Evolutionary conservation across 2,888 invertebrate genomes (phyloP).

Genomic region (Frankliniella intonsa): DNA sequence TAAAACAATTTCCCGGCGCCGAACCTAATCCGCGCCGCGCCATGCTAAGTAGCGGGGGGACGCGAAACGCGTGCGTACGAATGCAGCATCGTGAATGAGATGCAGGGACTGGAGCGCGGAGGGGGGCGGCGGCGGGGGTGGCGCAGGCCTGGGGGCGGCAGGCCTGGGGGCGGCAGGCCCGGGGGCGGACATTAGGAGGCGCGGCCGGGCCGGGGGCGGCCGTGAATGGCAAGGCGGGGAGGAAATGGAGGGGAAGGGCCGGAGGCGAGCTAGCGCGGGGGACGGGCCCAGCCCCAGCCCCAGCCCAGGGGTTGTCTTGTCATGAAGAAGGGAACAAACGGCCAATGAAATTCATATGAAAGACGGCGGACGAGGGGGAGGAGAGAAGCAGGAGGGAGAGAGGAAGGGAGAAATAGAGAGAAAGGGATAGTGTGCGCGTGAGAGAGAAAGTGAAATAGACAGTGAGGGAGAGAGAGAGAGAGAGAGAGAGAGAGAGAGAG

Average conservation of each 20-base stretch:
- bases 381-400: too few relatives aligned
- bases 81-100: neutral
- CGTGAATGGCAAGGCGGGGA: neutral
- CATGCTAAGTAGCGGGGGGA: neutral
- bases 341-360: slow-evolving; percentile 27
- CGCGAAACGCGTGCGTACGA: neutral
- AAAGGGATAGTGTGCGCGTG: too few relatives aligned
- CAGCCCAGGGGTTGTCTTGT: neutral
- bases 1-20: too few relatives aligned
- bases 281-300: neutral
- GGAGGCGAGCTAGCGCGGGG: neutral
- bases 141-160: neutral
- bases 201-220: neutral
- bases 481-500: neutral
- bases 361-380: neutral
- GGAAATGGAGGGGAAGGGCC: slow-evolving; percentile 9
- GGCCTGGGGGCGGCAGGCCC: neutral
- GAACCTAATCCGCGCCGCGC: too few relatives aligned
- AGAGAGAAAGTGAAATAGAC: too few relatives aligned
- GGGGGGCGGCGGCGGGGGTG: too few relatives aligned
- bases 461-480: neutral
- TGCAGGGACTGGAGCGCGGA: neutral
- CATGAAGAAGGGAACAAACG: slow-evolving; percentile 20
- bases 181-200: neutral
- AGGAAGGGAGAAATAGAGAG: too few relatives aligned